Evolutionary conservation across 2,113 vertebrate species (phyloP), one percentile per base, ranked within the genome.

Genomic region (Andinoacara biseriatus): DNA sequence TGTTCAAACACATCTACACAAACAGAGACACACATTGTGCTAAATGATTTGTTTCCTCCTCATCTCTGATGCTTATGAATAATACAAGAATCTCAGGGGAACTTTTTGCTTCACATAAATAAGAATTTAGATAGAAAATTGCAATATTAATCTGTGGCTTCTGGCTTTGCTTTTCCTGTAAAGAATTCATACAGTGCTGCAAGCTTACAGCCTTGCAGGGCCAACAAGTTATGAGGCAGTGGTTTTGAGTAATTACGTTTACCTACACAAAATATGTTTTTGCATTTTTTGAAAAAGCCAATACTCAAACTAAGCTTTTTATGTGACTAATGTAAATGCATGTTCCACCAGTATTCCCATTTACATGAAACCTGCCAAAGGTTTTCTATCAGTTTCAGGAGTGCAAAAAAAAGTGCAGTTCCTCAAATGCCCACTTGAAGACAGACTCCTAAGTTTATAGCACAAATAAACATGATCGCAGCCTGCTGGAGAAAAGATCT

Each of bases 91-190:
- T 94, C 94, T 93, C 93, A 58, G 69, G 92, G 94, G 93, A 90
- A 89, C 91, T 91, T 90, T 94, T 92, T 90, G 94, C 94, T 90
- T 89, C 93, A 90, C 91, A 93, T 92, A 95, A 94, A 94, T 93
- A 91, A 80, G 89, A 93, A 93, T 92, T 93, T 93, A 94, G 93
- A 95, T 94, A 83, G 92, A 92, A 93, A 93, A 90, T 89, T 95
- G 92, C 91, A 95, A 94, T 94, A 94, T 94, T 95, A 93, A 95
- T 95, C 56, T 35, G 56, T 77, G 82, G 84, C 89, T 91, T 89
- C 85, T 90, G 84, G 87, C 84, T 86, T 10, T 31, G 76, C 74
- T 82, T 58, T 59, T 72, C 67, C 81, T 86, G 89, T 91, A 89
- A 89, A 87, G 91, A 88, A 91, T 92, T 92, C 85, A 91, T 85